phyloP scores from a whole-genome alignment of 2,797 vertebrate genomes.

The Schizopygopsis malacanthus region DNA sequence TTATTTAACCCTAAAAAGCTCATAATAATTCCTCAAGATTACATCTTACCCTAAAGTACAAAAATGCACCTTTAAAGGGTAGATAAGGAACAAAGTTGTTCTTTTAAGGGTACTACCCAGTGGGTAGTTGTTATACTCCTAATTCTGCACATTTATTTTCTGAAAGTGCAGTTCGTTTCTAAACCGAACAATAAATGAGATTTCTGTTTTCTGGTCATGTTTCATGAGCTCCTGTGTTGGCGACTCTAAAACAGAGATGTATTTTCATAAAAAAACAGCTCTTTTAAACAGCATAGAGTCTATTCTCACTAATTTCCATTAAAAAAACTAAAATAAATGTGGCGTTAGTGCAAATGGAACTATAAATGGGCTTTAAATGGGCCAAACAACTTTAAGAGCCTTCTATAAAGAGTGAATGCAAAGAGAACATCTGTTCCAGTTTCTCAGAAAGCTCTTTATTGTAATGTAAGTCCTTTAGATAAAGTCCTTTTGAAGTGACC shows the following conservation, averaged over 20 bases:
- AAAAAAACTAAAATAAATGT: background rate
- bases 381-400: constrained; percentile 4
- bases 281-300: background rate
- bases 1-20: background rate
- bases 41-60: background rate
- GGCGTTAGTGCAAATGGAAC: constrained; percentile 2
- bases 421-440: constrained; percentile 36
- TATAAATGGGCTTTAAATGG: background rate
- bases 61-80: too few relatives aligned
- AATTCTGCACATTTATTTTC: background rate
- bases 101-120: background rate
- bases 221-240: background rate
- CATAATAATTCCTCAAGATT: background rate
- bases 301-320: background rate
- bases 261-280: background rate
- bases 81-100: too few relatives aligned
- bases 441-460: constrained; percentile 29
- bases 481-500: constrained; percentile 29
- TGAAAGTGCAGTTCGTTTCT: background rate
- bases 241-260: background rate
- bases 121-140: background rate
- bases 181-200: background rate
- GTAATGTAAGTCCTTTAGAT: constrained; percentile 20
- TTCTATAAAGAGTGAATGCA: background rate
- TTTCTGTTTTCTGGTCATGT: background rate